These are phyloP conservation scores for Parnassius glacialis DNA, from an alignment of 2,888 invertebrate genomes.

Conservation along the genomic window DNA sequence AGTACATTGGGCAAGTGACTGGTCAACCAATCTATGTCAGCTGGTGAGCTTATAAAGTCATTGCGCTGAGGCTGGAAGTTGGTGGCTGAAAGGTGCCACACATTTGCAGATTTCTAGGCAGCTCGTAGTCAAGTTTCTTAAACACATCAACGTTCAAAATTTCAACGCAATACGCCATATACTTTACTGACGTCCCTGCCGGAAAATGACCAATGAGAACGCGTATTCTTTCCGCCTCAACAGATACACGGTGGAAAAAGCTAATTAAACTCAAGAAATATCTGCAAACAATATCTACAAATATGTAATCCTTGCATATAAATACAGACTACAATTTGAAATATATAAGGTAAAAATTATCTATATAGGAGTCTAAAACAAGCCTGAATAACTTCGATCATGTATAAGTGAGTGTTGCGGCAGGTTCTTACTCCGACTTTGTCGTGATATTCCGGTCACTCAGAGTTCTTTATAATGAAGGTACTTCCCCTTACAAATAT, in stretches of 20 bases:
- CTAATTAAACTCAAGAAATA: conserved; percentile 38
- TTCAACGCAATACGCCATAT: conserved; percentile 59
- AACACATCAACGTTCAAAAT: conserved; percentile 36
- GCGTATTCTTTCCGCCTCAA: conserved; percentile 45
- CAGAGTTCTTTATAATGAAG: conserved; percentile 82
- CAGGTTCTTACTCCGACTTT: conserved; percentile 84
- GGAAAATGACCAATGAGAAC: conserved; percentile 56
- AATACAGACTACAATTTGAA: conserved; percentile 34
- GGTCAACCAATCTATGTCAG: too few relatives aligned
- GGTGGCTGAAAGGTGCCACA: too few relatives aligned
- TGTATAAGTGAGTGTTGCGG: conserved; percentile 53
- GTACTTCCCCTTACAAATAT: conserved; percentile 35
- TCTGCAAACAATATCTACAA: conserved; percentile 33
- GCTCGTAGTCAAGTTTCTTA: too few relatives aligned
- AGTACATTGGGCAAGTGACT: too few relatives aligned
- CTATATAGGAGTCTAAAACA: conserved; percentile 32
- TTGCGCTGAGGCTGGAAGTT: too few relatives aligned
- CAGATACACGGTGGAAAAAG: conserved; percentile 50
- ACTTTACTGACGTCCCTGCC: conserved; percentile 54
- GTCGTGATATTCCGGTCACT: conserved; percentile 34
- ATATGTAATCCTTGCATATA: too few relatives aligned
- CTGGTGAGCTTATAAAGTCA: too few relatives aligned
- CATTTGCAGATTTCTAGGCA: too few relatives aligned
- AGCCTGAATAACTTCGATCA: conserved; percentile 34
- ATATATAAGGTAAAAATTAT: conserved; percentile 39